Evolutionary conservation across 2,797 vertebrate species (phyloP), one percentile per base, ranked within the genome.

Genomic region (Emys orbicularis): DNA sequence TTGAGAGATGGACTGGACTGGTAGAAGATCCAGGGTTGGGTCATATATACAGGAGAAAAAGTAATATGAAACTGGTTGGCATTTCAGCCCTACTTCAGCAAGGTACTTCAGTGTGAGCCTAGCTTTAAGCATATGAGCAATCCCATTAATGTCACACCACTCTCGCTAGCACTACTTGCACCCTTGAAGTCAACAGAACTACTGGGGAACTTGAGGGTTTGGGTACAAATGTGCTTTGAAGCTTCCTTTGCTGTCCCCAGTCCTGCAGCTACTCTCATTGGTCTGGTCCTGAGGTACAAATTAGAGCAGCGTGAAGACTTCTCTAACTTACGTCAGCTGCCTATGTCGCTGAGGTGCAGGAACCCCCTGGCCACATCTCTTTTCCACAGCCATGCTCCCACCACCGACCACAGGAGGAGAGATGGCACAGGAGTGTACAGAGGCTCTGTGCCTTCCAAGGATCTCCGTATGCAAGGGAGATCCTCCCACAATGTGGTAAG

Each of bases 381-480:
- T 77, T 8, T 16, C 74, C 74, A 18, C 15, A 47, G 74, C 37
- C 68, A 23, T 2, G n/a, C 3, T 41, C 68, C 68, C 68, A 41
- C n/a, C 44, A 49, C 27, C 8, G 4, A 49, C 15, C 15, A 31
- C 27, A 31, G 44, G 44, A 41, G 65, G 65, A 72, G 65, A n/a
- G 21, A 41, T 41, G n/a, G 61, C 61, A 68, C 34, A 34, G 72
- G 61, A 50, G 18, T 95, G 83, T 85, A 8, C 47, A 61, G 89
- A 74, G 72, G 31, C 89, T 87, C 79, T 44, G 41, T 91, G 79
- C 83, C 53, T 41, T 92, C 79, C 54, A 25, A 8, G 50, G 21
- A 3, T 53, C 54, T 68, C 88, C 0, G 0, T 7, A 29, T 0
- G 0, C 18, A 82, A 90, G 65, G 81, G 2, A 93, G 81, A 81